Evolutionary conservation across 64 coral and sea anemone species (phyloP), one percentile per base, ranked within the genome.

Genomic region (Montipora sp.): DNA sequence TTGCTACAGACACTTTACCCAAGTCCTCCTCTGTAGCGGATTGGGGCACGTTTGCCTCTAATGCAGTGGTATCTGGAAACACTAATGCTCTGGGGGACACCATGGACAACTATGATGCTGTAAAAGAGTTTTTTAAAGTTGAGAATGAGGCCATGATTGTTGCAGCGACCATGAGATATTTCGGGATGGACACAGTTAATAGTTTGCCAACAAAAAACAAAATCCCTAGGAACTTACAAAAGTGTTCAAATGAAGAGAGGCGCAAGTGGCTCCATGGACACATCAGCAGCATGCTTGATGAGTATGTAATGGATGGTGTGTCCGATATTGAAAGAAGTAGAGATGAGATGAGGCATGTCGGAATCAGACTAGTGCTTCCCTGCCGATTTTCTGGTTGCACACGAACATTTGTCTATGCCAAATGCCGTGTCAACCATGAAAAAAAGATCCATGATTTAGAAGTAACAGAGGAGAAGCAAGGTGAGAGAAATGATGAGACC

Each of bases 51-150:
- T 91, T 91, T 80, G 89, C 93, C 27, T 91, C 89, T 60, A 95
- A 95, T 95, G 94, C 89, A 48, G 75, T 95, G 19, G 89, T 87
- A 19, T 91, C 83, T 74, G 94, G 94, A n/a, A 91, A 92, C 23
- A 91, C 48, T 49, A 95, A 91, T 95, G 94, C 89, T 3, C 68
- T 95, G 46, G 12, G 66, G 18, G 63, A 90, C 51, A 11, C 68
- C 15, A 15, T 84, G 24, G 93, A 95, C 55, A 83, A 95, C 46
- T 87, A 95, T 69, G 59, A 95, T 66, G 69, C 60, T 78, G 88
- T 90, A 7, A 90, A 90, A 79, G 80, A 95, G 55, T 95, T 90
- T 53, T 95, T 95, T 69, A 87, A 47, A 12, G 77, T 78, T 47
- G 63, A 95, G 19, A 43, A 53, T 36, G 88, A 95, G 66, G 93